A percentile compares a stretch with the other conserved stretches of the same genome.
phyloP scores from a whole-genome alignment of 1,140 invertebrate genomes.

The Leptinotarsa texana region DNA sequence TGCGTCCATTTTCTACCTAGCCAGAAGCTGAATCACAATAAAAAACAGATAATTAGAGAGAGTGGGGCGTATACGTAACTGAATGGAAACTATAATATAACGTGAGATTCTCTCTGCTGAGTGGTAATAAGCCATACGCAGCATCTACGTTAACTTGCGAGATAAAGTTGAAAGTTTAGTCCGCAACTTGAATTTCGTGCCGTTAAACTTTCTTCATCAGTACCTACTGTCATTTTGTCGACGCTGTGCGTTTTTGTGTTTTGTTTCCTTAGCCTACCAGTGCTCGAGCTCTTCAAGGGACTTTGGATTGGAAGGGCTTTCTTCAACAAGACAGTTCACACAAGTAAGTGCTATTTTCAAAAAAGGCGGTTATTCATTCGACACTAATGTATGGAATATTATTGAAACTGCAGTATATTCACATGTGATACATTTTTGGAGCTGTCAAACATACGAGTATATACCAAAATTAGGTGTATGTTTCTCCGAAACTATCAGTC shows the following conservation, averaged over 20 bases:
- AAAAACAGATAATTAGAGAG: slow-evolving; percentile 20
- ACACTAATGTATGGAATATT: no score
- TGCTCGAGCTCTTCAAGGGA: not conserved
- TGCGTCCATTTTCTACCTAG: not conserved
- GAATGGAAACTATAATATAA: slow-evolving; percentile 16
- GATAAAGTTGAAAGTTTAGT: slow-evolving; percentile 5
- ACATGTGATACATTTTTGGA: no score
- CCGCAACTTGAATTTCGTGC: slow-evolving; percentile 10
- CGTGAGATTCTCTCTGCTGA: slow-evolving; percentile 17
- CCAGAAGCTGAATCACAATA: not conserved
- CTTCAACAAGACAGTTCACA: slow-evolving; percentile 14
- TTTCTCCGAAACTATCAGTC: no score
- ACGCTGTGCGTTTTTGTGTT: slow-evolving; percentile 3
- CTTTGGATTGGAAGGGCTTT: not conserved
- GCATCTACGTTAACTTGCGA: slow-evolving; percentile 19
- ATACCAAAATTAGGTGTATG: no score
- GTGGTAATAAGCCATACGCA: slow-evolving; percentile 19
- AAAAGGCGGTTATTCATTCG: no score
- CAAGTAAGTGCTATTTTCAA: slow-evolving; percentile 13
- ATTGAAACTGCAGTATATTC: no score
- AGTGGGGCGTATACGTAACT: slow-evolving; percentile 12
- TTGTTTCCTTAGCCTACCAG: not conserved
- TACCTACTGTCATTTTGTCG: not conserved
- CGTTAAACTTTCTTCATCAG: not conserved
- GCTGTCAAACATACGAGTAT: no score